These are phyloP conservation scores for Clangula hyemalis DNA, from an alignment of 2,797 vertebrate species.

Conservation along the genomic window DNA sequence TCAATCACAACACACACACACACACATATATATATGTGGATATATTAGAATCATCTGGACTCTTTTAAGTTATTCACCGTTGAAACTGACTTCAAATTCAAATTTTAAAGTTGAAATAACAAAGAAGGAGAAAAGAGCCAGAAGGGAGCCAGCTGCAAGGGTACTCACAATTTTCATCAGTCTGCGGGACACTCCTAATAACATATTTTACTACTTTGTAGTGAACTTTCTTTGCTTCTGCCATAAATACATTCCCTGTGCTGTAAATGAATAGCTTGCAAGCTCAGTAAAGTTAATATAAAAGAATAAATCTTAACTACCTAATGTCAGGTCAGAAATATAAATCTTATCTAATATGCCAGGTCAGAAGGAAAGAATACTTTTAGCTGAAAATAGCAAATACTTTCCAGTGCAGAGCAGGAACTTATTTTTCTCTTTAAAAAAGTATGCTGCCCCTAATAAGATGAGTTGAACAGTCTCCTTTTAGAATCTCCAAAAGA, in stretches of 20 bases:
- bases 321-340: constrained; percentile 74
- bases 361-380: constrained; percentile 68
- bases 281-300: constrained; percentile 65
- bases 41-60: constrained; percentile 57
- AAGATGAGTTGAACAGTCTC: constrained; percentile 70
- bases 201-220: constrained; percentile 69
- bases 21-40: neutral
- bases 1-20: neutral
- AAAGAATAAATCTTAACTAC: constrained; percentile 73
- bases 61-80: constrained; percentile 46
- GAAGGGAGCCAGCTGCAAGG: constrained; percentile 64
- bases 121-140: constrained; percentile 49
- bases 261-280: constrained; percentile 65
- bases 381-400: constrained; percentile 69
- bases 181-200: constrained; percentile 51
- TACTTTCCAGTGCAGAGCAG: constrained; percentile 63
- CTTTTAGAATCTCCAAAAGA: constrained; percentile 76
- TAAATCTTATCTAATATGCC: constrained; percentile 75
- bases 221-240: constrained; percentile 64
- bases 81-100: constrained; percentile 29
- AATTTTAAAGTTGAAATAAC: constrained; percentile 69
- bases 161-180: constrained; percentile 62
- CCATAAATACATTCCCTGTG: constrained; percentile 64
- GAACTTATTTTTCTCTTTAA: constrained; percentile 58
- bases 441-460: constrained; percentile 66